A percentile compares a stretch with the other conserved stretches of the same genome.
Conservation (phyloP, 2,888 invertebrate species). For the Sphaerophoria rueppellii region DNA sequence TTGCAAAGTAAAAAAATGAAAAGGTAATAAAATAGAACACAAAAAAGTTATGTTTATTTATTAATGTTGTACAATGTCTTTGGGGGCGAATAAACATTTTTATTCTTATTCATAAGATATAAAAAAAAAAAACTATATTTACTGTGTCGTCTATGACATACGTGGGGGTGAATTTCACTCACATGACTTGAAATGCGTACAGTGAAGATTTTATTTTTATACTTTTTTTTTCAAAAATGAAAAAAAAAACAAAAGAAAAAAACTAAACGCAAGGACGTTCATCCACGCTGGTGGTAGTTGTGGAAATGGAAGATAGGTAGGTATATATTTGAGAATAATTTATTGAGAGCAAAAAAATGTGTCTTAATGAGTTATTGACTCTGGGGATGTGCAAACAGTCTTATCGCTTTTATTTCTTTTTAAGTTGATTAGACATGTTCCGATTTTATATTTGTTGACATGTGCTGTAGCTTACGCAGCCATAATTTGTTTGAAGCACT, state of each 20-base stretch:
- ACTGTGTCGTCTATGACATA: conserved; percentile 51
- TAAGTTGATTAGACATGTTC: conserved; percentile 1
- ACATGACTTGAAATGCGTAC: conserved; percentile 68
- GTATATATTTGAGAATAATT: neutral
- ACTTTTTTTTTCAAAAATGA: conserved; percentile 3
- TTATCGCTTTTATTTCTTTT: conserved; percentile 27
- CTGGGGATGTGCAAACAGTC: conserved; percentile 38
- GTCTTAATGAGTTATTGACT: conserved; percentile 50
- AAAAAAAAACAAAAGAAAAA: conserved; percentile 27
- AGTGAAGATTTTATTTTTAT: neutral
- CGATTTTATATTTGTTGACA: conserved; percentile 8
- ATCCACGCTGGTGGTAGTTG: neutral
- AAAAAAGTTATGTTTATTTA: conserved; percentile 42
- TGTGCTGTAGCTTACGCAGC: conserved; percentile 36
- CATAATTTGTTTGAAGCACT: conserved; percentile 1
- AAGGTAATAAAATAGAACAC: conserved; percentile 6
- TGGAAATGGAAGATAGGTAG: neutral
- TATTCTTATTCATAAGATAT: conserved; percentile 21
- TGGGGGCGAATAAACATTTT: conserved; percentile 4
- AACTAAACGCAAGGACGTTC: neutral
- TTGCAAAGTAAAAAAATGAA: neutral
- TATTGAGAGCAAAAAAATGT: conserved; percentile 1
- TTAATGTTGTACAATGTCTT: conserved; percentile 16
- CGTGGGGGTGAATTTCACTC: conserved; percentile 47
- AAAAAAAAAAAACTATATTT: conserved; percentile 16